Conservation (phyloP, 2,888 invertebrate genomes). For the Polydrusus pterygomalis region DNA sequence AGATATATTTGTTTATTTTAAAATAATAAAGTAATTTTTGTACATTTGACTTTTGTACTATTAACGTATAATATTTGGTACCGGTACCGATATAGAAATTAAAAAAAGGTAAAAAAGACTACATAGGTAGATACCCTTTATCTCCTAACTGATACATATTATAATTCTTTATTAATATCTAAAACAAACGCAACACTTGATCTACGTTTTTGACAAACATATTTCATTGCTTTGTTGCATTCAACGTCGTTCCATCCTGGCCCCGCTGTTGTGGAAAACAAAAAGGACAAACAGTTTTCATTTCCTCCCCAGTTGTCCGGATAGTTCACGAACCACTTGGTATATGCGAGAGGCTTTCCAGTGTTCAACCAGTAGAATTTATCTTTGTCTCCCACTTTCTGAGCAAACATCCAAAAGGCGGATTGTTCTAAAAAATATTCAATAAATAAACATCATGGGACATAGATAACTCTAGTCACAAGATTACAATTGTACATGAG, state of each 20-base stretch:
- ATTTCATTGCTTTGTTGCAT: not conserved
- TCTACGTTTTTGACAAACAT: conserved; percentile 8
- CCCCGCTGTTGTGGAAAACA: not conserved
- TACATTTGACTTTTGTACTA: too few species aligned
- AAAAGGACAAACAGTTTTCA: not conserved
- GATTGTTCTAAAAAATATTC: not conserved
- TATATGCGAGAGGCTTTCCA: not conserved
- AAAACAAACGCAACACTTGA: conserved; percentile 3
- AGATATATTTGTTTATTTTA: too few species aligned
- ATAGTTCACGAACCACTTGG: conserved; percentile 4
- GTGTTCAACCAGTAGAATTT: conserved; percentile 6
- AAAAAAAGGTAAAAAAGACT: too few species aligned
- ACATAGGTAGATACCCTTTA: too few species aligned
- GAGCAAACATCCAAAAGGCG: conserved; percentile 2
- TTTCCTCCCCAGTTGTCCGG: conserved; percentile 7
- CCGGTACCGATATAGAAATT: too few species aligned
- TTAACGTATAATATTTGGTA: too few species aligned
- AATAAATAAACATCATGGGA: too few species aligned
- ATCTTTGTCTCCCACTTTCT: conserved; percentile 7
- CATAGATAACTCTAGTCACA: too few species aligned
- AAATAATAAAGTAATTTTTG: too few species aligned
- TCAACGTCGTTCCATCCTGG: not conserved
- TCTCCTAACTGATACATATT: too few species aligned
- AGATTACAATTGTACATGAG: too few species aligned
- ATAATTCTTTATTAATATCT: conserved; percentile 2